Conservation (phyloP, 2,888 invertebrate species). For the Limnephilus rhombicus region DNA sequence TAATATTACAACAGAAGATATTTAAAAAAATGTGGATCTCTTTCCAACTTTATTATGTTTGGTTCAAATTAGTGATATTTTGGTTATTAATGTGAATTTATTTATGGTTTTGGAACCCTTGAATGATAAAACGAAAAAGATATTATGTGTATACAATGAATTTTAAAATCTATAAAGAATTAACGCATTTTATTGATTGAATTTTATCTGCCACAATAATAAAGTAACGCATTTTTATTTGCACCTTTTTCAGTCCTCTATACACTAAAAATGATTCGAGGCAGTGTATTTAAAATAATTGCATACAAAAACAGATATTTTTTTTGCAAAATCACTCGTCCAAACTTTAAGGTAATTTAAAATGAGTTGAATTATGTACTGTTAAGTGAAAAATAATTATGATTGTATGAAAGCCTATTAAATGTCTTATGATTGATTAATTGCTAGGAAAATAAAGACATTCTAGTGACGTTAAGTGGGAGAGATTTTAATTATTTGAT, state of each 20-base stretch:
- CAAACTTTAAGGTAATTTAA: background rate
- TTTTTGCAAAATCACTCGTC: background rate
- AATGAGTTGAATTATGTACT: background rate
- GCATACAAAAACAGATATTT: background rate
- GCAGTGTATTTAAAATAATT: too few relatives aligned
- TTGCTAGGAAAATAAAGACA: conserved; percentile 48
- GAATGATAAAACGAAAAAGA: background rate
- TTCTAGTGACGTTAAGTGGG: conserved; percentile 32
- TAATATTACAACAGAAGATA: background rate
- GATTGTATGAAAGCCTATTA: conserved; percentile 64
- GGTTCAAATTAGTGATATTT: background rate
- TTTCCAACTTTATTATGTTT: background rate
- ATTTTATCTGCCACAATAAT: background rate
- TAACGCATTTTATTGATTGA: background rate
- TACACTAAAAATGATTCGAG: background rate
- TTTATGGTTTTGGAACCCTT: background rate
- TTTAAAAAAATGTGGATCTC: background rate
- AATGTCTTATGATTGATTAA: conserved; percentile 66
- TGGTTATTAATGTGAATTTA: background rate
- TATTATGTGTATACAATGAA: background rate
- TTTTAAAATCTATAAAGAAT: background rate
- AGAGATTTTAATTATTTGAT: conserved; percentile 52
- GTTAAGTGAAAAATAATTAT: conserved; percentile 18
- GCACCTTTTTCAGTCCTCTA: background rate
- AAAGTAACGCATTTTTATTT: background rate